Evolutionary conservation across 53 echinoderm and acorn worm genomes (phyloP).

Genomic region (Antedon mediterranea): DNA sequence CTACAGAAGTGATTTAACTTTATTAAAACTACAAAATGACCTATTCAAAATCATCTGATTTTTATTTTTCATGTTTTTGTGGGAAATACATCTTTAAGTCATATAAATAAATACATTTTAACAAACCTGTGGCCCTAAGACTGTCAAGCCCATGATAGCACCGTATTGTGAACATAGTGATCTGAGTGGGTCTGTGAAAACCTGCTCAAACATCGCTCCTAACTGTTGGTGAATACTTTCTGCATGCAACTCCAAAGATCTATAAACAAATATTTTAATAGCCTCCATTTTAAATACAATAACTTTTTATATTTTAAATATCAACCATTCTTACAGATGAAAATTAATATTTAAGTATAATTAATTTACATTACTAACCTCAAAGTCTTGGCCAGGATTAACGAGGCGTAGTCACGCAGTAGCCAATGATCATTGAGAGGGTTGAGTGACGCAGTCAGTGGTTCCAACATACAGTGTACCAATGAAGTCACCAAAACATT

Average conservation of each 20-base stretch:
- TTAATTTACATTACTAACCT: constrained; percentile 26
- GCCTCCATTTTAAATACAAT: no score
- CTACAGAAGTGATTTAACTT: no score
- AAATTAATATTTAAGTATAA: no score
- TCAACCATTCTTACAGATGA: no score
- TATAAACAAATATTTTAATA: not conserved
- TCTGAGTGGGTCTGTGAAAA: constrained; percentile 54
- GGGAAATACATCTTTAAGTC: no score
- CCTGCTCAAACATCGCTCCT: constrained; percentile 58
- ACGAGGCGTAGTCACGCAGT: constrained; percentile 77
- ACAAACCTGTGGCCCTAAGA: constrained; percentile 65
- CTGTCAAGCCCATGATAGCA: constrained; percentile 68
- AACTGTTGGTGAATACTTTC: constrained; percentile 45
- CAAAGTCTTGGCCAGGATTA: constrained; percentile 41
- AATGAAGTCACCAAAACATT: constrained; percentile 59
- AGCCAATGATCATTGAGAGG: constrained; percentile 97
- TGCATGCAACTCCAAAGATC: not conserved
- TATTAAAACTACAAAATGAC: no score
- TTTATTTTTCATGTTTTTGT: no score
- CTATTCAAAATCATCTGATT: no score
- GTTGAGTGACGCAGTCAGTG: constrained; percentile 83
- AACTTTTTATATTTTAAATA: no score
- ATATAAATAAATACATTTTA: no score
- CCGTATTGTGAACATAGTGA: constrained; percentile 94
- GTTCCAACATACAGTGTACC: constrained; percentile 90